Conservation (phyloP, 2,888 invertebrate genomes). For the Cosmia trapezina region DNA sequence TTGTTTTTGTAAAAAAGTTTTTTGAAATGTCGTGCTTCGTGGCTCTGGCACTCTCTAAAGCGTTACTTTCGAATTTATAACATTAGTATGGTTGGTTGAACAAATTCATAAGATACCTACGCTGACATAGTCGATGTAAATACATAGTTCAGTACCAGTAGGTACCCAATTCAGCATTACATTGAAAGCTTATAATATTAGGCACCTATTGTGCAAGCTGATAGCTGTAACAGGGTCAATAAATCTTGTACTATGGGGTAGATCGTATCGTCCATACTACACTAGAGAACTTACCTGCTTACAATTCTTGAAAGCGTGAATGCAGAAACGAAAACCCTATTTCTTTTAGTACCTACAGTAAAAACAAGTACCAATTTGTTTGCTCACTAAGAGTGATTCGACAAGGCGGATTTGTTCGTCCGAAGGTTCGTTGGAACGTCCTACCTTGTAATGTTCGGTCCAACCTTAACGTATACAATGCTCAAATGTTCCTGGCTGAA, state of each 20-base stretch:
- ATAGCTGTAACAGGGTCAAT: constrained; percentile 3
- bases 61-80: too few relatives aligned
- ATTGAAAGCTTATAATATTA: not conserved
- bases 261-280: not conserved
- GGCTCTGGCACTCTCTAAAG: too few relatives aligned
- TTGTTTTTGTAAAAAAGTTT: too few relatives aligned
- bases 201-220: not conserved
- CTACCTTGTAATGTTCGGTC: not conserved
- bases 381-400: not conserved
- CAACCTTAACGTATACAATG: not conserved
- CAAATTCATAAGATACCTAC: not conserved
- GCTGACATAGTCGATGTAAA: not conserved
- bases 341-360: not conserved
- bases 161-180: not conserved
- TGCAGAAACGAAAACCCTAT: not conserved
- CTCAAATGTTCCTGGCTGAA: not conserved
- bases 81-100: too few relatives aligned
- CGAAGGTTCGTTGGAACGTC: not conserved
- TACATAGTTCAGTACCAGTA: not conserved
- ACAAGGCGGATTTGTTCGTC: not conserved
- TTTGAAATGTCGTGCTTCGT: too few relatives aligned
- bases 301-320: not conserved
- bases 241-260: not conserved
- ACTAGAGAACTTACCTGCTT: not conserved
- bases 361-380: not conserved